Base-by-base conservation (phyloP, 2,888 invertebrate species). In the Phaonia tiefii region DNA sequence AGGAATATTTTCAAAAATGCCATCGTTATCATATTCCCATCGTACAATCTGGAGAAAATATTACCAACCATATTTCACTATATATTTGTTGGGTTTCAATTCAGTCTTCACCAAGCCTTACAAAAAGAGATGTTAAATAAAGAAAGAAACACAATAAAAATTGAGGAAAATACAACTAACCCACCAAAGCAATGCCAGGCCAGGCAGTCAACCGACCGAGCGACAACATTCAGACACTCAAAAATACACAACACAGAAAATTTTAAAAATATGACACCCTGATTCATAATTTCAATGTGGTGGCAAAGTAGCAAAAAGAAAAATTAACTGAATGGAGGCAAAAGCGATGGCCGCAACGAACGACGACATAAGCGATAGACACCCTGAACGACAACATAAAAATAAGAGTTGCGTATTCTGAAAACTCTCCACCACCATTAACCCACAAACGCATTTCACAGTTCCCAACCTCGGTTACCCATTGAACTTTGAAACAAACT, bases 241-340 rank as follows among this genome's bases (percentile, higher is more conserved):
- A 3, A 37, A 69, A 63, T 26, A 11, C 26, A 25, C 5, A 66
- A 76, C 25, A 44, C n/a, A n/a, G 37, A 76, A 70, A 80, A 58
- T 65, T 67, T 58, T 76, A 54, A 65, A 80, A 72, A 78, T 71
- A 54, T 78, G 75, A 78, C 71, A 81, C 78, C 78, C 71, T 46
- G 74, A 58, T 60, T 81, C 74, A 81, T 72, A 75, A 81, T 72
- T 81, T 81, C 49, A 78, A 26, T 63, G 78, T 26, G 73, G 80
- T 75, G 56, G 66, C 49, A 54, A 67, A 26, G 49, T 44, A 65
- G 46, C 5, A 8, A 7, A 5, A 15, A 56, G 26, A 56, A 56
- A 46, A 46, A 11, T 15, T 3, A 31, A 8, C 25, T 5, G 25
- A 54, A 25, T 22, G 37, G n/a, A n/a, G n/a, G 37, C n/a, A n/a